phyloP scores from a whole-genome alignment of 2,113 vertebrate genomes.

The Dipodomys spectabilis region DNA sequence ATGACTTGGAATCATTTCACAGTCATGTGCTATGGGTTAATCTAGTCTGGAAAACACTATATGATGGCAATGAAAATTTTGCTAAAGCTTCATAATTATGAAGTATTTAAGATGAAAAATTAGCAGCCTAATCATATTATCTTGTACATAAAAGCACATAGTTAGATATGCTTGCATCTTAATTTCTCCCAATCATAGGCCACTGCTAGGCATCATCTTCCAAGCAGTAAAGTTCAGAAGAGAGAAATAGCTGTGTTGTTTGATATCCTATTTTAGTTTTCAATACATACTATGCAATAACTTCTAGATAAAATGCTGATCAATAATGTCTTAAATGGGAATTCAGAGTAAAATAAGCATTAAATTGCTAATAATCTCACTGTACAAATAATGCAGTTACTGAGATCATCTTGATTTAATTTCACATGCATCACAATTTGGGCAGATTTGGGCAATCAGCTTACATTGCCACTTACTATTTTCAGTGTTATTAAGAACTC shows the following conservation, averaged over 20 bases:
- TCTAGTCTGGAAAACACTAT: constrained; percentile 54
- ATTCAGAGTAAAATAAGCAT: constrained; percentile 57
- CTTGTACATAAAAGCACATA: neutral
- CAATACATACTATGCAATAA: neutral
- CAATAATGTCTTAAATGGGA: constrained; percentile 23
- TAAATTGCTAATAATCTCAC: constrained; percentile 30
- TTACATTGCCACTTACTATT: constrained; percentile 39
- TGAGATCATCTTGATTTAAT: neutral
- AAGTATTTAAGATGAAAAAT: constrained; percentile 63
- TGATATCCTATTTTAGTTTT: constrained; percentile 41
- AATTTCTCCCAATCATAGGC: constrained; percentile 12
- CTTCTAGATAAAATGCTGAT: constrained; percentile 19
- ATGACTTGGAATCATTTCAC: constrained; percentile 69
- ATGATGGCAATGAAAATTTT: constrained; percentile 63
- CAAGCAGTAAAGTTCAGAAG: neutral
- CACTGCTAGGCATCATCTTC: neutral
- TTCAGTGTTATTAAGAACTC: constrained; percentile 28
- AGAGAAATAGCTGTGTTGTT: neutral
- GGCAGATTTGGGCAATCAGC: neutral
- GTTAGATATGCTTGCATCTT: constrained; percentile 47
- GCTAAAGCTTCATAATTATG: constrained; percentile 60
- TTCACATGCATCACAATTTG: constrained; percentile 44
- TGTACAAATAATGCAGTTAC: neutral
- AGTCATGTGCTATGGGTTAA: constrained; percentile 65
- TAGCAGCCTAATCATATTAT: constrained; percentile 65